Evolutionary conservation across 2,797 vertebrate species (phyloP).

Genomic region (Tadarida brasiliensis): DNA sequence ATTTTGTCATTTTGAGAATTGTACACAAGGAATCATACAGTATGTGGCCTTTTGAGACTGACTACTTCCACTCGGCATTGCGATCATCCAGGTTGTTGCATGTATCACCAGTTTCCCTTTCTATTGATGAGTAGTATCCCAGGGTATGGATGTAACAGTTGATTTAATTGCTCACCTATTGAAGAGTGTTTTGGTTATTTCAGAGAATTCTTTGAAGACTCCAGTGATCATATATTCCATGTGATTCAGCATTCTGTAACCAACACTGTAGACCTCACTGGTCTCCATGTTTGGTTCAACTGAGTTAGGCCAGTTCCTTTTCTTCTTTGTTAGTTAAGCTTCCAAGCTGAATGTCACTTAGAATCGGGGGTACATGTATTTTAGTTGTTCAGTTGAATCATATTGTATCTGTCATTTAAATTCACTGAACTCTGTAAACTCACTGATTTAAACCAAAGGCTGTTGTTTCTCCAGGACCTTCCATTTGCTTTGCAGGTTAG

Average conservation of each 20-base stretch:
- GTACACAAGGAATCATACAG: background rate
- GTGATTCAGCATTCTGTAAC: background rate
- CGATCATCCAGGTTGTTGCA: background rate
- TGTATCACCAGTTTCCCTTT: background rate
- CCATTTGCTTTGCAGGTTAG: constrained; percentile 23
- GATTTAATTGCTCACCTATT: background rate
- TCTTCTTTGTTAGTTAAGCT: background rate
- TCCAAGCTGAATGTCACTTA: background rate
- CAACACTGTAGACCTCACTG: background rate
- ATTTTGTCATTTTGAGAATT: constrained; percentile 5
- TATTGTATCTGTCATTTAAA: constrained; percentile 41
- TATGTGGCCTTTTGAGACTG: background rate
- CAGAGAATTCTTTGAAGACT: background rate
- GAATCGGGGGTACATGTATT: background rate
- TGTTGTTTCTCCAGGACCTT: background rate
- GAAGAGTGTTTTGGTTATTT: background rate
- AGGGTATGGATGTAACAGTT: background rate
- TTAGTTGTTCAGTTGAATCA: background rate
- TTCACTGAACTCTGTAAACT: constrained; percentile 7
- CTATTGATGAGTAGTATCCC: background rate
- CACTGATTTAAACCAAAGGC: constrained; percentile 41
- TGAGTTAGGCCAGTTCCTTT: background rate
- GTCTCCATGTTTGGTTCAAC: background rate
- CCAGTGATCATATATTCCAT: background rate
- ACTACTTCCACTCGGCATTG: background rate